Evolutionary conservation across 1,140 invertebrate genomes (phyloP).

Genomic region (Triops cancriformis): DNA sequence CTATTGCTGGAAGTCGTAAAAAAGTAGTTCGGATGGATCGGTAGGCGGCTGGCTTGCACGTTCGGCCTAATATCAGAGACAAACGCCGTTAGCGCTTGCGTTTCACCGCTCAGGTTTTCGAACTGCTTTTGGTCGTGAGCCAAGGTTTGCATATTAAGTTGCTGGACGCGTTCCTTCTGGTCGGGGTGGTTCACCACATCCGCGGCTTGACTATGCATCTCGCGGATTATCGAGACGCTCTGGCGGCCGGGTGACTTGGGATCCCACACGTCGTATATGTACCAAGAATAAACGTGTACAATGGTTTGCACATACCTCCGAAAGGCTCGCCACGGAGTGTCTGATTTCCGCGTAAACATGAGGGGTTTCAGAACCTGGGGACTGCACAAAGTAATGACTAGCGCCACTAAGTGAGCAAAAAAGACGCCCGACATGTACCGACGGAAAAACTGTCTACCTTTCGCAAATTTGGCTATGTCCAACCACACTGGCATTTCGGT

Average conservation of each 20-base stretch:
- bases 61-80: too few relatives aligned
- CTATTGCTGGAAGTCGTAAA: too few relatives aligned
- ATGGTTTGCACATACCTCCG: conserved; percentile 64
- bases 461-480: conserved; percentile 47
- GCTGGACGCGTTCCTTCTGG: too few relatives aligned
- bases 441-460: conserved; percentile 36
- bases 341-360: conserved; percentile 55
- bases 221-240: neutral
- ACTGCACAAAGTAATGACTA: conserved; percentile 51
- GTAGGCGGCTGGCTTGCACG: too few relatives aligned
- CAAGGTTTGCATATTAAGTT: too few relatives aligned
- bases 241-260: neutral
- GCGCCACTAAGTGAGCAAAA: conserved; percentile 49
- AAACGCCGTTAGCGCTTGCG: too few relatives aligned
- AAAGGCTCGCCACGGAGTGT: conserved; percentile 54
- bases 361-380: conserved; percentile 55
- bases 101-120: too few relatives aligned
- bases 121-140: too few relatives aligned
- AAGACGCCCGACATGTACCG: conserved; percentile 42
- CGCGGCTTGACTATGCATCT: neutral
- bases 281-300: conserved; percentile 64
- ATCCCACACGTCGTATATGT: conserved; percentile 50
- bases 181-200: too few relatives aligned
- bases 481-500: conserved; percentile 39
- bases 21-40: too few relatives aligned